phyloP scores from a whole-genome alignment of 2,888 invertebrate genomes.

The Eupithecia pulchellata region DNA sequence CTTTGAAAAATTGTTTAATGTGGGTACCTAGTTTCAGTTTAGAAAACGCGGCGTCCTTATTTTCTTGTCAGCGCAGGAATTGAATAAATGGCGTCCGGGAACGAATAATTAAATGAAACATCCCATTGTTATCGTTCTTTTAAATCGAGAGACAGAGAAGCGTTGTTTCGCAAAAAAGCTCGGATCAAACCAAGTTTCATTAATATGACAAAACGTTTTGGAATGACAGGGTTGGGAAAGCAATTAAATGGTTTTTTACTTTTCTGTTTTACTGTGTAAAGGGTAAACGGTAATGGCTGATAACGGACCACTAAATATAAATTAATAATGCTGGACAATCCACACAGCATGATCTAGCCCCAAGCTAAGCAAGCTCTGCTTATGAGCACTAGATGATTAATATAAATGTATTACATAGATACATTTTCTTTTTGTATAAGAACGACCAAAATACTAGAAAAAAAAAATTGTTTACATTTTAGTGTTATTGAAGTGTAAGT shows the following conservation, averaged over 20 bases:
- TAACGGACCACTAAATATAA: background rate
- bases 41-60: background rate
- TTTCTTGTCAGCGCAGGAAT: constrained; percentile 3
- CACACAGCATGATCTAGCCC: no score
- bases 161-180: constrained; percentile 44
- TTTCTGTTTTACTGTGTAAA: background rate
- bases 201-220: constrained; percentile 43
- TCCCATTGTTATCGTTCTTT: constrained; percentile 49
- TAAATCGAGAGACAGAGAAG: constrained; percentile 45
- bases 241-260: constrained; percentile 1
- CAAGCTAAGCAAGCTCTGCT: no score
- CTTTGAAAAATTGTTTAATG: background rate
- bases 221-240: constrained; percentile 20
- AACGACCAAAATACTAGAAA: no score
- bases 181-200: constrained; percentile 44
- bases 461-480: background rate
- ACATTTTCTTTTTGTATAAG: no score
- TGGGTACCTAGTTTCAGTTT: background rate
- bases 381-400: no score
- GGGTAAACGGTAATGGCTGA: background rate
- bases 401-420: no score
- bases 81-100: constrained; percentile 18
- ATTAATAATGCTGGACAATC: no score
- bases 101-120: constrained; percentile 54
- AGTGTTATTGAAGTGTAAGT: background rate